Conservation (phyloP, 2,113 vertebrate species). For the Acanthisitta chloris region DNA sequence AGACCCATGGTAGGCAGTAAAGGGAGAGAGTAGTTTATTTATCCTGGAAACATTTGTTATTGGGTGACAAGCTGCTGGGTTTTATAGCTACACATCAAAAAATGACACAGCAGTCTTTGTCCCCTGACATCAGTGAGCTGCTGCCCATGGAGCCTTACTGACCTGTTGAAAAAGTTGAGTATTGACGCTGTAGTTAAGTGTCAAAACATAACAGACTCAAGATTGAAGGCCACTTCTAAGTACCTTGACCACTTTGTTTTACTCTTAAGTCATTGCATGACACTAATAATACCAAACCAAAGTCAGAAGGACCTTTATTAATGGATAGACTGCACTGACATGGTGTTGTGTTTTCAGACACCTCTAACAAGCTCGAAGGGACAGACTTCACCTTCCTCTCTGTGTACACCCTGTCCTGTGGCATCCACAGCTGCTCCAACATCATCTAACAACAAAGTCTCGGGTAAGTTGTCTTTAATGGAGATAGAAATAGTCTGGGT, state of each 20-base stretch:
- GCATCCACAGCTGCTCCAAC: neutral
- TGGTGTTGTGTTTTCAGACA: conserved; percentile 51
- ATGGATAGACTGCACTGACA: neutral
- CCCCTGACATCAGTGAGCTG: neutral
- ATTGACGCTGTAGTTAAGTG: neutral
- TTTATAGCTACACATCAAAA: neutral
- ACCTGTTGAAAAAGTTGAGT: neutral
- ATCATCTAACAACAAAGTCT: conserved; percentile 52
- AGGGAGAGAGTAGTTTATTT: neutral
- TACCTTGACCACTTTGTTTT: neutral
- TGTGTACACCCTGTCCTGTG: neutral
- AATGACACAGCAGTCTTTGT: neutral
- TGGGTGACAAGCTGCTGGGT: neutral
- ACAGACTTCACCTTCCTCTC: conserved; percentile 16
- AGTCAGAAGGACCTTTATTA: neutral
- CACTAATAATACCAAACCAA: neutral
- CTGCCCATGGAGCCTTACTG: neutral
- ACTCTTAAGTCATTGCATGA: neutral
- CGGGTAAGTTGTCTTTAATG: conserved; percentile 55
- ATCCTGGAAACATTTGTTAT: neutral
- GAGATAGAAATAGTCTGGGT: neutral
- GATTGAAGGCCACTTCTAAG: neutral
- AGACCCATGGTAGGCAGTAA: neutral
- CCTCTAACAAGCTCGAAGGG: conserved; percentile 46
- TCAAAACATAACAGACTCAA: neutral